phyloP scores from a whole-genome alignment of 2,113 vertebrate species.

The Grammatotria lemairii region DNA sequence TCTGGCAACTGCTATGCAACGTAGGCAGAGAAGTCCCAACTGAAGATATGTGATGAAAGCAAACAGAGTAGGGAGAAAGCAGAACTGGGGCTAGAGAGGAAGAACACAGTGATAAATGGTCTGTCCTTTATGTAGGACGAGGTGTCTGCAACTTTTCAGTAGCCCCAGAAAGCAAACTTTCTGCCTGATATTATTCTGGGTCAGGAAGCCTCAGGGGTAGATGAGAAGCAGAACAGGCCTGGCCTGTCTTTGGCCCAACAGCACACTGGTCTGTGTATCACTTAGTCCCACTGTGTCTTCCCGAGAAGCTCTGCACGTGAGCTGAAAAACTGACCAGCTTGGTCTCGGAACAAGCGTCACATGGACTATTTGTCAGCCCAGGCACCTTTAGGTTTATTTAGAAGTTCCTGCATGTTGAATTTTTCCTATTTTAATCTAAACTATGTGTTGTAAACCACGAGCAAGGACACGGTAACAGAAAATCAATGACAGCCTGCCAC shows the following conservation, averaged over 20 bases:
- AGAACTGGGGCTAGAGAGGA: slow-evolving; percentile 27
- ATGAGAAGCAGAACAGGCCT: slow-evolving; percentile 41
- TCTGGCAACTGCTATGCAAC: neutral
- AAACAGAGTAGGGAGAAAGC: neutral
- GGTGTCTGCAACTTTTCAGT: slow-evolving; percentile 60
- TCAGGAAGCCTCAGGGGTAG: slow-evolving; percentile 53
- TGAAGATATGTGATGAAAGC: neutral
- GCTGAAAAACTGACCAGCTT: neutral
- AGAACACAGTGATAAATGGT: slow-evolving; percentile 53
- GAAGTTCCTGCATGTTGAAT: neutral
- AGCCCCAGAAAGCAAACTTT: slow-evolving; percentile 64
- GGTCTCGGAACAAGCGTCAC: neutral
- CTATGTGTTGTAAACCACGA: neutral
- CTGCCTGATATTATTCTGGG: slow-evolving; percentile 58
- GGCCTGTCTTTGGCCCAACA: slow-evolving; percentile 44
- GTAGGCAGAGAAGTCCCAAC: neutral
- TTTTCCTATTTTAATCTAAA: neutral
- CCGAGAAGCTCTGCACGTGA: neutral
- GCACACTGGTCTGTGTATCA: slow-evolving; percentile 6
- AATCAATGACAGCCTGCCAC: neutral
- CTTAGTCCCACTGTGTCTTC: neutral
- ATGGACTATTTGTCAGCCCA: neutral
- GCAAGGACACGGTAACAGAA: neutral
- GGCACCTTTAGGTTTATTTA: neutral
- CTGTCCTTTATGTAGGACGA: slow-evolving; percentile 60